Conservation (phyloP, 2,113 vertebrate species). For the Cyanoliseus patagonus region DNA sequence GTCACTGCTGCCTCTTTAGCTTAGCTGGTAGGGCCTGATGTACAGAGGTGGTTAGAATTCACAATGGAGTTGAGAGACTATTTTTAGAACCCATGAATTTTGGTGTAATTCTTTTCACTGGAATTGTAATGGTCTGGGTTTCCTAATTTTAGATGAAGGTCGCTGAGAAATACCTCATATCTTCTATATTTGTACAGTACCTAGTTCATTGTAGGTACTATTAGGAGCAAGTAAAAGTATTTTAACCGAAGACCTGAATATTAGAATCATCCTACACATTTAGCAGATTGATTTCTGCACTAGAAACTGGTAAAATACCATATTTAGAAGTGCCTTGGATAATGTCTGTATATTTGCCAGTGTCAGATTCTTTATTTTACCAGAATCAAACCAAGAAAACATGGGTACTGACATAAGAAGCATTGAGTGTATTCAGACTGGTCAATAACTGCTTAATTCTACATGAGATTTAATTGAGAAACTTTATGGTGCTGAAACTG, state of each 20-base stretch:
- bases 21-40: neutral
- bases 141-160: neutral
- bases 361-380: neutral
- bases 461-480: neutral
- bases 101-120: neutral
- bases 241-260: neutral
- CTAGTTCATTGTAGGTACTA: neutral
- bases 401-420: neutral
- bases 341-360: neutral
- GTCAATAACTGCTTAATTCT: neutral
- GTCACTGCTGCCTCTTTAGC: neutral
- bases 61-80: neutral
- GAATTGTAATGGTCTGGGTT: neutral
- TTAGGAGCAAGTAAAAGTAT: neutral
- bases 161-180: neutral
- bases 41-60: neutral
- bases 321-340: neutral
- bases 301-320: neutral
- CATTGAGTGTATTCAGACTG: neutral
- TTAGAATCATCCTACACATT: neutral
- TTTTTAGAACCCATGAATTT: neutral
- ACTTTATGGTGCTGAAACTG: neutral
- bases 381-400: neutral
- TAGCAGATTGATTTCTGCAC: neutral
- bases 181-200: neutral